phyloP scores from a whole-genome alignment of 2,888 invertebrate species.

The Pharmacophagus antenor region DNA sequence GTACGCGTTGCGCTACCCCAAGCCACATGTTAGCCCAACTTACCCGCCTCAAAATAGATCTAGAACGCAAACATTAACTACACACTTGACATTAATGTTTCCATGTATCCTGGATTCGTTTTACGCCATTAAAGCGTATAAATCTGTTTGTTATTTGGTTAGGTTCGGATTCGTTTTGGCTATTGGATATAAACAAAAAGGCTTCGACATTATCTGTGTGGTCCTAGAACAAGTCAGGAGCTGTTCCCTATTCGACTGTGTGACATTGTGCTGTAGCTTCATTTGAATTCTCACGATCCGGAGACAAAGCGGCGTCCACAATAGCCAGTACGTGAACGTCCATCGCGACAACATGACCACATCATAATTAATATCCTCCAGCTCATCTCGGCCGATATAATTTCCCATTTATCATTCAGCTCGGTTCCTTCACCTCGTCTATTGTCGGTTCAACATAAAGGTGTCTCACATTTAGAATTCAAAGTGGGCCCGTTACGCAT shows the following conservation, averaged over 20 bases:
- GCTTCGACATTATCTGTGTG: slow-evolving; percentile 51
- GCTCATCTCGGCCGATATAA: slow-evolving; percentile 77
- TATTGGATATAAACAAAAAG: slow-evolving; percentile 8
- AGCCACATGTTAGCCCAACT: slow-evolving; percentile 18
- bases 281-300: slow-evolving; percentile 68
- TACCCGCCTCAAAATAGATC: slow-evolving; percentile 26
- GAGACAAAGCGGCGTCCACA: slow-evolving; percentile 68
- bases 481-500: slow-evolving; percentile 75
- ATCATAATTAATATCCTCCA: slow-evolving; percentile 79
- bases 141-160: slow-evolving; percentile 18
- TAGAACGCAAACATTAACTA: slow-evolving; percentile 28
- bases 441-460: slow-evolving; percentile 70
- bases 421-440: slow-evolving; percentile 72
- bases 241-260: slow-evolving; percentile 55
- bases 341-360: slow-evolving; percentile 73
- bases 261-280: slow-evolving; percentile 51
- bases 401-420: slow-evolving; percentile 72
- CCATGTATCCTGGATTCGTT: slow-evolving; percentile 30
- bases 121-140: slow-evolving; percentile 24
- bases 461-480: slow-evolving; percentile 72
- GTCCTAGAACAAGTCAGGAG: slow-evolving; percentile 59
- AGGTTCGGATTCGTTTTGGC: slow-evolving; percentile 2
- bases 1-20: slow-evolving; percentile 2
- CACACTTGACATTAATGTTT: slow-evolving; percentile 31
- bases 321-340: slow-evolving; percentile 66